These are phyloP conservation scores for Phalera bucephala DNA, from an alignment of 2,888 invertebrate species.

Conservation along the genomic window DNA sequence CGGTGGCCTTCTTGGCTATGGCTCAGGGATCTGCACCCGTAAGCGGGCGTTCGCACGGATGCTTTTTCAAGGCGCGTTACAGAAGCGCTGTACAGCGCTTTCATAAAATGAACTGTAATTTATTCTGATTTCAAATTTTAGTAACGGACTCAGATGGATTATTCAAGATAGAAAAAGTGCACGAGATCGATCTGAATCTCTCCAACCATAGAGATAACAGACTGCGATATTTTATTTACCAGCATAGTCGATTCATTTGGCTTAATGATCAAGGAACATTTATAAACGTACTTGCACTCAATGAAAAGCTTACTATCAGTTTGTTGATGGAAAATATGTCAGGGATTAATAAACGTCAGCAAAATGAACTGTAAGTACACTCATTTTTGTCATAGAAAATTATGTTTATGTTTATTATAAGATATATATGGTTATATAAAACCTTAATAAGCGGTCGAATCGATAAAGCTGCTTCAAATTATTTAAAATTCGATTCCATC, in stretches of 20 bases:
- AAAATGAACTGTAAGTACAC: slow-evolving; percentile 80
- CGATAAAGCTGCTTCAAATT: no score
- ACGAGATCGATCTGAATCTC: slow-evolving; percentile 68
- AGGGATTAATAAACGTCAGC: slow-evolving; percentile 80
- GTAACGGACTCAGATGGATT: slow-evolving; percentile 74
- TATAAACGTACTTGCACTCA: slow-evolving; percentile 71
- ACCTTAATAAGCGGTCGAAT: no score
- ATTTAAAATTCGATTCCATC: no score
- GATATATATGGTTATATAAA: no score
- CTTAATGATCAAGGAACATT: slow-evolving; percentile 71
- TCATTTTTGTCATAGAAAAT: no score
- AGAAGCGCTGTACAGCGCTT: no score
- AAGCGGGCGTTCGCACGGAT: no score
- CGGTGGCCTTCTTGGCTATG: no score
- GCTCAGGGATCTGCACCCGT: no score
- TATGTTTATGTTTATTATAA: no score
- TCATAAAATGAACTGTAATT: no score
- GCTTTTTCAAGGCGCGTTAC: no score
- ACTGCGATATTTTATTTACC: slow-evolving; percentile 80
- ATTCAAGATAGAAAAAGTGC: slow-evolving; percentile 66
- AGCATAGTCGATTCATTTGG: slow-evolving; percentile 83
- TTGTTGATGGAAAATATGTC: slow-evolving; percentile 75
- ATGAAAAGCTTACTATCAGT: slow-evolving; percentile 74
- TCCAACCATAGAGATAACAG: slow-evolving; percentile 66
- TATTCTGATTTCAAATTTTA: slow-evolving; percentile 47